phyloP scores from a whole-genome alignment of 35 echinoderm and acorn worm genomes.

The Anneissia japonica region DNA sequence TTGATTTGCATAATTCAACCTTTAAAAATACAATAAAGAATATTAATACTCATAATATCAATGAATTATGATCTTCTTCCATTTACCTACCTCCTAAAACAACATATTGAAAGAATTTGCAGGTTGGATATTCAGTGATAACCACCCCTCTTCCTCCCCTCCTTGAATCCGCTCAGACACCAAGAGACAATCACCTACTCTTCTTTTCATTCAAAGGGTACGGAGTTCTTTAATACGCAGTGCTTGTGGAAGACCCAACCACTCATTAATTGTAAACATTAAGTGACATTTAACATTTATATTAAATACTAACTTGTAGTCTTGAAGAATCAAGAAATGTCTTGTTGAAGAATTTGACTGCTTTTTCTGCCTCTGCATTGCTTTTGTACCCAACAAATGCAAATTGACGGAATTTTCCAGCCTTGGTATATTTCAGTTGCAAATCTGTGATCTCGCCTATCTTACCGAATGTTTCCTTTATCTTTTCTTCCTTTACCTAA shows the following conservation, averaged over 20 bases:
- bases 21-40: neutral
- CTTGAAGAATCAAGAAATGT: constrained; percentile 78
- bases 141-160: too few relatives aligned
- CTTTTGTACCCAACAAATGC: constrained; percentile 79
- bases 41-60: neutral
- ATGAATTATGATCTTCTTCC: neutral
- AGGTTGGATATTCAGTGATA: too few relatives aligned
- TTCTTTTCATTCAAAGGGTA: too few relatives aligned
- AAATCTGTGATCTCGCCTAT: constrained; percentile 83
- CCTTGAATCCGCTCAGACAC: too few relatives aligned
- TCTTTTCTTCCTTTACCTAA: constrained; percentile 59
- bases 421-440: constrained; percentile 76
- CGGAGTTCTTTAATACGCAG: too few relatives aligned
- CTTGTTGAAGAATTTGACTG: constrained; percentile 70
- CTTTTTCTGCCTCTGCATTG: constrained; percentile 37
- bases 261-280: too few relatives aligned
- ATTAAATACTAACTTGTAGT: constrained; percentile 70
- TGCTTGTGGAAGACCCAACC: too few relatives aligned
- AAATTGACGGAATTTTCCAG: constrained; percentile 79
- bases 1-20: constrained; percentile 78
- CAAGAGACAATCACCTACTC: too few relatives aligned
- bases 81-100: neutral
- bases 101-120: too few relatives aligned
- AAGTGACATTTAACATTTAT: too few relatives aligned
- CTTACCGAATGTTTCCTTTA: constrained; percentile 44